Evolutionary conservation across 2,888 invertebrate genomes (phyloP).

Genomic region (Eulithis prunata): DNA sequence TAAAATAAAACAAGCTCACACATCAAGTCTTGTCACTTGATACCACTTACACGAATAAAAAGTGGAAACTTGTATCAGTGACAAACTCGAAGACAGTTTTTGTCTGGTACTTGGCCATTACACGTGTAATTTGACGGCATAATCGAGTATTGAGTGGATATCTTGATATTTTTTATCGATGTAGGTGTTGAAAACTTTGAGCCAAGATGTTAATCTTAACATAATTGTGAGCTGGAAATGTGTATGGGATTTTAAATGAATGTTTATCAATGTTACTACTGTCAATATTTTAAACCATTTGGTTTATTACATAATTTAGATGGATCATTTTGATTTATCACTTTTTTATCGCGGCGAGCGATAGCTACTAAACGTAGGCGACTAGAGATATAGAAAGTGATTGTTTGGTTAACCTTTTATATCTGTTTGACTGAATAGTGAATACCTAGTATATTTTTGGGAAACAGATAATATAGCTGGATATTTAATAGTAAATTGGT

Average conservation of each 20-base stretch:
- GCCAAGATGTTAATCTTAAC: not conserved
- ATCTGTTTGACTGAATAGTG: too few relatives aligned
- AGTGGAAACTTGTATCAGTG: constrained; percentile 27
- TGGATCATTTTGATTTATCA: too few relatives aligned
- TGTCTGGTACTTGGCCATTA: constrained; percentile 25
- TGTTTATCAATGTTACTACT: not conserved
- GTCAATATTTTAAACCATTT: too few relatives aligned
- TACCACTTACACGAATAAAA: constrained; percentile 22
- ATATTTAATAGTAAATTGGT: too few relatives aligned
- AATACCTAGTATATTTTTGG: too few relatives aligned
- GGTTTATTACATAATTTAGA: too few relatives aligned
- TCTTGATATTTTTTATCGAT: constrained; percentile 22
- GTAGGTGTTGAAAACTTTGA: constrained; percentile 13
- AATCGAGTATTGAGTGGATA: constrained; percentile 24
- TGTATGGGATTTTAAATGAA: not conserved
- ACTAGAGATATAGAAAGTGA: too few relatives aligned
- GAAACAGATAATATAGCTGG: too few relatives aligned
- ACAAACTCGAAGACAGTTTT: constrained; percentile 28
- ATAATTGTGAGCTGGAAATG: not conserved
- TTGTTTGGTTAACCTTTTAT: too few relatives aligned
- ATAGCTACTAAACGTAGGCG: too few relatives aligned
- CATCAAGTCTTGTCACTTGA: constrained; percentile 11
- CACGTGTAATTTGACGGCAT: constrained; percentile 32
- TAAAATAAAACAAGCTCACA: not conserved
- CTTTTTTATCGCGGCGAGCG: too few relatives aligned